Evolutionary conservation across 1,140 invertebrate species (phyloP).

Genomic region (Leptopilina boulardi): DNA sequence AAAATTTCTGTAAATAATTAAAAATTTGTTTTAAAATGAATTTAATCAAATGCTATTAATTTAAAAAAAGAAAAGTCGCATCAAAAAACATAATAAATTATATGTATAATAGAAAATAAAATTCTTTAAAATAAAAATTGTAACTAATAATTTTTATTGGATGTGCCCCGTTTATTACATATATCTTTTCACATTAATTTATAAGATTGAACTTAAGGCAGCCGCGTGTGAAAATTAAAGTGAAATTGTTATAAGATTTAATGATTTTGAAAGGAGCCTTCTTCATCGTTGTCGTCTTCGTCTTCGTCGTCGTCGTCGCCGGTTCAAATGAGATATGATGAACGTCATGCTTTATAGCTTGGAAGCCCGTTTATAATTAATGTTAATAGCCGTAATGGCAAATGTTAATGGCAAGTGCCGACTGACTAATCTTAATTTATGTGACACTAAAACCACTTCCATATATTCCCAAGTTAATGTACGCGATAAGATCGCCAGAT

Average conservation of each 20-base stretch:
- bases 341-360: slow-evolving; percentile 51
- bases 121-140: no score
- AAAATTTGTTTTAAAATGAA: no score
- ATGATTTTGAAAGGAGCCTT: slow-evolving; percentile 30
- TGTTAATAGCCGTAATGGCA: slow-evolving; percentile 67
- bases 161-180: background rate
- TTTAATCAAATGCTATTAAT: no score
- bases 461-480: slow-evolving; percentile 63
- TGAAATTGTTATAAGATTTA: slow-evolving; percentile 12
- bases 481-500: slow-evolving; percentile 66
- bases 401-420: slow-evolving; percentile 69
- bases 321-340: slow-evolving; percentile 28
- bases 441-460: slow-evolving; percentile 63
- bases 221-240: background rate
- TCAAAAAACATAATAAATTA: no score
- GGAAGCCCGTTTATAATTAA: slow-evolving; percentile 62
- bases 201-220: background rate
- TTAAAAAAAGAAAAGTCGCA: no score
- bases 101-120: no score
- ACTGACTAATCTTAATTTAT: slow-evolving; percentile 70
- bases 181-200: background rate
- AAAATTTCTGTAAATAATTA: no score
- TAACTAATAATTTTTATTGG: no score
- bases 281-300: background rate
- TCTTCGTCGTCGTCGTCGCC: no score